A percentile compares a stretch with the other conserved stretches of the same genome.
These are phyloP conservation scores for Pseudachorutes palmiensis DNA, from an alignment of 1,140 invertebrate species.

Conservation along the genomic window DNA sequence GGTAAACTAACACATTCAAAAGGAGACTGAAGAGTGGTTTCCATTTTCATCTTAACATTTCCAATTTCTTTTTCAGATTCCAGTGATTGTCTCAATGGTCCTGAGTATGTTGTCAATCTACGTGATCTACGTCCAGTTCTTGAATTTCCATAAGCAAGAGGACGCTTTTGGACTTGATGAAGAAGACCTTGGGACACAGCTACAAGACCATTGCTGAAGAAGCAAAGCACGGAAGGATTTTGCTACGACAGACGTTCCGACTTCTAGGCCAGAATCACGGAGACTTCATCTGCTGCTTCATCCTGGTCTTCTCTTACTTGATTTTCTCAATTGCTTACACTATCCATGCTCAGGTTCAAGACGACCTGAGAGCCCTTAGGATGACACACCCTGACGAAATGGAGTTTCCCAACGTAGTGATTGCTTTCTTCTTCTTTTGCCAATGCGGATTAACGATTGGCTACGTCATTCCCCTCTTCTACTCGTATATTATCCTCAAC, in stretches of 20 bases:
- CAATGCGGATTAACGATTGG: neutral
- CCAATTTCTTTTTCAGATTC: neutral
- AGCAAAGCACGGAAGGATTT: neutral
- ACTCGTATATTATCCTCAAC: neutral
- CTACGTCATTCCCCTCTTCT: neutral
- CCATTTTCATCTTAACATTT: neutral
- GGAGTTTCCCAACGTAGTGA: neutral
- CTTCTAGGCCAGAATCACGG: neutral
- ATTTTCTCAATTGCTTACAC: neutral
- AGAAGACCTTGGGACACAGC: no score
- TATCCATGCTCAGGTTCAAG: neutral
- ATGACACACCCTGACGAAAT: neutral
- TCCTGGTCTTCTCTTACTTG: neutral
- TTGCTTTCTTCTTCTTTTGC: neutral
- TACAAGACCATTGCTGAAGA: neutral
- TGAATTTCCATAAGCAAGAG: neutral
- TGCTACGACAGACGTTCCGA: neutral
- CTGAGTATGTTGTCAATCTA: neutral
- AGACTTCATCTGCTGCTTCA: neutral
- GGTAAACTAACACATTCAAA: neutral
- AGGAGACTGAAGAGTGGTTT: neutral
- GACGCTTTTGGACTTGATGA: no score
- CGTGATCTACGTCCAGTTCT: neutral
- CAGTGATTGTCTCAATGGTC: neutral
- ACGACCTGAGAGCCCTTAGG: neutral